These are phyloP conservation scores for Podargus strigoides DNA, from an alignment of 2,797 vertebrate species.

Conservation along the genomic window DNA sequence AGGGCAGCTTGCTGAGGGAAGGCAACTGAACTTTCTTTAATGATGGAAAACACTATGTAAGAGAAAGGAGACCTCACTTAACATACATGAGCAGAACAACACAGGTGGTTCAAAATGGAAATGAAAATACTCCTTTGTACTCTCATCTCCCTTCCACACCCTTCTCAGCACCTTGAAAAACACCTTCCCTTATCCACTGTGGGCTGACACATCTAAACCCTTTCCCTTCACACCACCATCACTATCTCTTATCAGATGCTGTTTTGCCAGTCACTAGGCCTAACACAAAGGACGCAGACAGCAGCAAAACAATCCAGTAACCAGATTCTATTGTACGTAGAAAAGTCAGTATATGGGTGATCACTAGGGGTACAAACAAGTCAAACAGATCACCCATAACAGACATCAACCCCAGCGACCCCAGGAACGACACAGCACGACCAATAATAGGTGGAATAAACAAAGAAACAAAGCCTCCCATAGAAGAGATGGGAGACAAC, in stretches of 20 bases:
- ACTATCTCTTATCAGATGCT: not conserved
- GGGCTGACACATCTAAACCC: not conserved
- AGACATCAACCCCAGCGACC: too few species aligned
- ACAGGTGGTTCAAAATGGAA: not conserved
- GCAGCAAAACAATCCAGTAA: too few species aligned
- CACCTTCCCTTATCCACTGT: not conserved
- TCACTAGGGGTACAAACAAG: too few species aligned
- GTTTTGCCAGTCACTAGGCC: too few species aligned
- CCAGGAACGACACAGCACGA: too few species aligned
- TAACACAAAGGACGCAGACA: too few species aligned
- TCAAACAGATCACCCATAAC: too few species aligned
- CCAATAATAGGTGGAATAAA: too few species aligned
- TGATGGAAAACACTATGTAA: slow-evolving; percentile 90
- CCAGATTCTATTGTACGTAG: too few species aligned
- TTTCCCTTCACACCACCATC: not conserved
- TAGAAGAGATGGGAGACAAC: too few species aligned
- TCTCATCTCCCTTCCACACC: not conserved
- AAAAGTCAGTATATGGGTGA: too few species aligned
- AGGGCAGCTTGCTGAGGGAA: slow-evolving; percentile 96
- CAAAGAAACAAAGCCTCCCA: too few species aligned
- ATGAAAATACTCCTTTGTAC: not conserved
- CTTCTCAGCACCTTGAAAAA: not conserved
- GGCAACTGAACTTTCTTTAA: slow-evolving; percentile 97
- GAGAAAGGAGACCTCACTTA: not conserved
- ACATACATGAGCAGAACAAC: not conserved